Evolutionary conservation across 1,140 invertebrate genomes (phyloP), one percentile per base, ranked within the genome.

Genomic region (Dermatophagoides farinae): DNA sequence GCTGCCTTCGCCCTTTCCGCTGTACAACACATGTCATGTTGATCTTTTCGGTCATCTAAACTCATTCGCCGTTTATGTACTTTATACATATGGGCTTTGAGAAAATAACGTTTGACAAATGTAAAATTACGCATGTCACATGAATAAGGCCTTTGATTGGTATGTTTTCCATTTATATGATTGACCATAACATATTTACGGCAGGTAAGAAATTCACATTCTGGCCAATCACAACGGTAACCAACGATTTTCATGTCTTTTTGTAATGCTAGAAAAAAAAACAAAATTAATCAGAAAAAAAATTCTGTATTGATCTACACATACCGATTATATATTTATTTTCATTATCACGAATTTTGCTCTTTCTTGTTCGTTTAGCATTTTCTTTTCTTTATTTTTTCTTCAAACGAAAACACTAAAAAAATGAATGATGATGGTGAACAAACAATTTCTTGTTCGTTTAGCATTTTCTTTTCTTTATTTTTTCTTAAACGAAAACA

Each of bases 141-240:
- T 20, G 53, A 55, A 40, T 55, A 55, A 11, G 53, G 53, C 12
- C 53, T 14, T 44, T 55, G 53, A 25, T 55, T 55, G 1, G 53
- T 55, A 25, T 55, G 53, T 23, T 55, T 55, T 14, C 53, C 53
- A 40, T 55, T 55, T 5, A 55, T 55, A 44, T 55, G 53, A 23
- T 55, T 55, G 6, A 55, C 53, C 53, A 55, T 55, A 12, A 55
- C 53, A 25, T 55, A 55, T 23, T 55, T 55, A 25, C 53, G 53
- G 39, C 53, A 55, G 31, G 53, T 55, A 12, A 55, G 31, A 44
- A 55, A 55, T 25, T 55, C 53, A 40, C 53, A 55, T 25, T 55
- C 53, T 2, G 53, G 53, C 53, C 53, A 55, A 40, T 55, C 53
- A 44, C 53, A 55, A 12, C 53, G 23, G 23, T 55, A 55, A 5